Conservation (phyloP, 2,888 invertebrate genomes). For the Cheilosia soror region DNA sequence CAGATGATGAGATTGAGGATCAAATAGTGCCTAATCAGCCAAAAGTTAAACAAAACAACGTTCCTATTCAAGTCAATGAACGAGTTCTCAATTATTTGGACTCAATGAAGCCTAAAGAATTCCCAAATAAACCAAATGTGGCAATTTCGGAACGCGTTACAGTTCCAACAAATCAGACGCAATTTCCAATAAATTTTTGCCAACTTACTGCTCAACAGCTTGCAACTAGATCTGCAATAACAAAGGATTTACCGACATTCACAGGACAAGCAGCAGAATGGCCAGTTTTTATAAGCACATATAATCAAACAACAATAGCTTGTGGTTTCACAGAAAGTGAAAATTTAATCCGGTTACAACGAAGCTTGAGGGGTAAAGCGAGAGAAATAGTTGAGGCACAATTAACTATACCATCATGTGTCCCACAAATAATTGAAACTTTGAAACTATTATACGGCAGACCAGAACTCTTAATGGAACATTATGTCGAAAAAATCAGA, state of each 20-base stretch:
- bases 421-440: background rate
- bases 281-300: background rate
- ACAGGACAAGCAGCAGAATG: background rate
- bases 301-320: background rate
- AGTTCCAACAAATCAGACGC: no score
- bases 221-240: slow-evolving; percentile 1
- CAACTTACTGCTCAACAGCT: background rate
- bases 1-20: no score
- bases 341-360: slow-evolving; percentile 8
- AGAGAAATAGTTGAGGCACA: background rate
- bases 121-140: no score
- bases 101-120: no score
- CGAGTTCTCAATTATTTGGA: no score
- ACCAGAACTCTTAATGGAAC: background rate
- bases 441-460: background rate
- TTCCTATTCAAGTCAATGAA: no score
- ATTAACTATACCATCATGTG: background rate
- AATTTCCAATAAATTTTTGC: no score
- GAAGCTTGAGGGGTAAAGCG: background rate
- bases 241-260: slow-evolving; percentile 8
- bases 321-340: slow-evolving; percentile 2
- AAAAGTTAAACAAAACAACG: no score
- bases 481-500: background rate
- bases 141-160: no score
- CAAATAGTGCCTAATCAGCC: no score